Conservation (phyloP, 2,888 invertebrate genomes). For the Cheiracanthium punctorium region DNA sequence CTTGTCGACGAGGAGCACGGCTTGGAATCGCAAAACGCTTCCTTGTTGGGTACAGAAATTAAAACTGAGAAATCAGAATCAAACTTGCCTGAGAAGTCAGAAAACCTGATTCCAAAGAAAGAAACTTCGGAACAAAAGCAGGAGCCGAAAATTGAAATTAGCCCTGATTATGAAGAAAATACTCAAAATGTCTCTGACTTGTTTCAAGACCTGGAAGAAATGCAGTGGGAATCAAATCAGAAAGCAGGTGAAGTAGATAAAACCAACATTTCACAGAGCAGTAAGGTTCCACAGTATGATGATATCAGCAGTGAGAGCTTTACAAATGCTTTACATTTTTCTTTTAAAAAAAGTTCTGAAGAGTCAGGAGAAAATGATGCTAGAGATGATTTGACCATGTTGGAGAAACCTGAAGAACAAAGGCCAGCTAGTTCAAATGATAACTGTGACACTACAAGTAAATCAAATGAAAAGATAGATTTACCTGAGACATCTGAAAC, state of each 20-base stretch:
- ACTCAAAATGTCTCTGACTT: conserved; percentile 46
- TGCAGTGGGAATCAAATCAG: conserved; percentile 29
- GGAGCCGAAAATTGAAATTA: background rate
- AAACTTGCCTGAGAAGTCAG: background rate
- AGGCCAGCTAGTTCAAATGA: background rate
- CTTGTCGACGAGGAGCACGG: conserved; percentile 58
- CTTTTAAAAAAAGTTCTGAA: conserved; percentile 23
- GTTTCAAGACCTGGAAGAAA: conserved; percentile 24
- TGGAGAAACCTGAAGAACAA: background rate
- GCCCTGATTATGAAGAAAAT: conserved; percentile 19
- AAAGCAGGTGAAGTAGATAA: background rate
- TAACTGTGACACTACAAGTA: background rate
- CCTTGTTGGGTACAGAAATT: background rate
- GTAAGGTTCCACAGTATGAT: conserved; percentile 49
- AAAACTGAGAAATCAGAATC: background rate
- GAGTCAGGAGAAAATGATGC: background rate
- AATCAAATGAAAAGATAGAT: background rate
- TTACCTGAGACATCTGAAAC: background rate
- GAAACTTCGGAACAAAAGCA: background rate
- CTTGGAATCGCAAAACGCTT: conserved; percentile 29
- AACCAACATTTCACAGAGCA: background rate
- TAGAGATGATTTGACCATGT: background rate
- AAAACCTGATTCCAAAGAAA: background rate
- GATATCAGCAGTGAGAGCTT: conserved; percentile 56
- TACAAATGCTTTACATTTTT: conserved; percentile 35